Percentiles rank a stretch among this genome's conserved stretches.
phyloP scores from a whole-genome alignment of 35 echinoderm and acorn worm genomes.

The Eucidaris tribuloides region DNA sequence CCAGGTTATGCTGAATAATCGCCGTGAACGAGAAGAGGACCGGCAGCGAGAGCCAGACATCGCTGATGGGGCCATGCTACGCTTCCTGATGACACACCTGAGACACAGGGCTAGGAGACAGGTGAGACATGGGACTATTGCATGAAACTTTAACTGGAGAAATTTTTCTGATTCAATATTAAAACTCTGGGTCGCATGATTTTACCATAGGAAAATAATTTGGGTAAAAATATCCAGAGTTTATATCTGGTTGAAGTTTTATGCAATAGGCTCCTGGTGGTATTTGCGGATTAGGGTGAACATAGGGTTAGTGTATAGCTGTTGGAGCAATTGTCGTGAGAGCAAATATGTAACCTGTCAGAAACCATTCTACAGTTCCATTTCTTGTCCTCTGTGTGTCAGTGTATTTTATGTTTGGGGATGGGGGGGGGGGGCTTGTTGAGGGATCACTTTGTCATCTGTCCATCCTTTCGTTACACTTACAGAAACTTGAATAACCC shows the following conservation, averaged over 20 bases:
- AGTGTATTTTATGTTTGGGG: background rate
- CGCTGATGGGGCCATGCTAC: slow-evolving; percentile 83
- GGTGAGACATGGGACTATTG: slow-evolving; percentile 31
- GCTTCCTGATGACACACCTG: slow-evolving; percentile 87
- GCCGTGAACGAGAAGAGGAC: slow-evolving; percentile 73
- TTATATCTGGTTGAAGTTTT: background rate
- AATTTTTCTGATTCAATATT: too few relatives aligned
- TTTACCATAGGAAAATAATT: background rate
- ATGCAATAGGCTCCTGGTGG: background rate
- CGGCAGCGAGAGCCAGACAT: slow-evolving; percentile 68
- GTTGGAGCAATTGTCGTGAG: too few relatives aligned
- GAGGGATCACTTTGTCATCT: too few relatives aligned
- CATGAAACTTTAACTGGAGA: too few relatives aligned
- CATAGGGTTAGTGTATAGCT: background rate
- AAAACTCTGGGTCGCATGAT: too few relatives aligned
- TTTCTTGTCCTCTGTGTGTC: background rate
- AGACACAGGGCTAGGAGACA: slow-evolving; percentile 74
- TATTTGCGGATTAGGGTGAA: background rate
- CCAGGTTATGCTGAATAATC: slow-evolving; percentile 68
- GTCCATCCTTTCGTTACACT: background rate
- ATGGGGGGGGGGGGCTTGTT: background rate
- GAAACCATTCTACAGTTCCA: background rate
- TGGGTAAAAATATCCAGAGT: background rate
- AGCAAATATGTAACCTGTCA: background rate
- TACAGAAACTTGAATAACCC: too few relatives aligned